phyloP scores from a whole-genome alignment of 37 sponge, comb jelly and placozoan genomes.

The Agelas oroides region DNA sequence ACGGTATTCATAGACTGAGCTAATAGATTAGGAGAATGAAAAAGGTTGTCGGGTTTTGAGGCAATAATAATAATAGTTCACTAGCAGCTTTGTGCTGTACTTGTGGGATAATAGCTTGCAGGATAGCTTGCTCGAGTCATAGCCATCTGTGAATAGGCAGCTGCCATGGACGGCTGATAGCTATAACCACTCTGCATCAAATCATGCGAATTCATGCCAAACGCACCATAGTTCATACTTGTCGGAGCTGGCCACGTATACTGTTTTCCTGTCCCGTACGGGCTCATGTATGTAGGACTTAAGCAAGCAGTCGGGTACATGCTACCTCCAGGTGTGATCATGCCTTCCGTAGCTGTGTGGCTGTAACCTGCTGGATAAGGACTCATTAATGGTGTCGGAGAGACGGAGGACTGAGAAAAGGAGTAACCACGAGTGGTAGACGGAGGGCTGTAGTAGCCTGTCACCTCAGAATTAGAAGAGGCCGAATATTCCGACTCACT shows the following conservation, averaged over 20 bases:
- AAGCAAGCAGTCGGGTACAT: constrained; percentile 41
- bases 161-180: not conserved
- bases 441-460: not conserved
- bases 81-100: not conserved
- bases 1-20: too few relatives aligned
- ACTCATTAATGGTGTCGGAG: constrained; percentile 24
- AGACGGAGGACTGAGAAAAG: constrained; percentile 16
- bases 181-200: constrained; percentile 26
- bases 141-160: constrained; percentile 32
- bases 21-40: too few relatives aligned
- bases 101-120: not conserved
- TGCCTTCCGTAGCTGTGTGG: not conserved
- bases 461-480: constrained; percentile 12
- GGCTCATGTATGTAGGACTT: constrained; percentile 63
- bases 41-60: too few relatives aligned
- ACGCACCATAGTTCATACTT: constrained; percentile 37
- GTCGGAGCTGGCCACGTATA: constrained; percentile 65
- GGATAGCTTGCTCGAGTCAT: not conserved
- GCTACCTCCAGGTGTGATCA: not conserved
- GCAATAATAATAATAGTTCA: too few relatives aligned
- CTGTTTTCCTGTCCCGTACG: constrained; percentile 58
- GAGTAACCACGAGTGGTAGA: constrained; percentile 31
- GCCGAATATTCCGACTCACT: constrained; percentile 36
- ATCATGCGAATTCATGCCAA: constrained; percentile 54
- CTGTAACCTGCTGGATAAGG: constrained; percentile 23